phyloP scores from a whole-genome alignment of 2,113 vertebrate genomes.

The Theristicus caerulescens region DNA sequence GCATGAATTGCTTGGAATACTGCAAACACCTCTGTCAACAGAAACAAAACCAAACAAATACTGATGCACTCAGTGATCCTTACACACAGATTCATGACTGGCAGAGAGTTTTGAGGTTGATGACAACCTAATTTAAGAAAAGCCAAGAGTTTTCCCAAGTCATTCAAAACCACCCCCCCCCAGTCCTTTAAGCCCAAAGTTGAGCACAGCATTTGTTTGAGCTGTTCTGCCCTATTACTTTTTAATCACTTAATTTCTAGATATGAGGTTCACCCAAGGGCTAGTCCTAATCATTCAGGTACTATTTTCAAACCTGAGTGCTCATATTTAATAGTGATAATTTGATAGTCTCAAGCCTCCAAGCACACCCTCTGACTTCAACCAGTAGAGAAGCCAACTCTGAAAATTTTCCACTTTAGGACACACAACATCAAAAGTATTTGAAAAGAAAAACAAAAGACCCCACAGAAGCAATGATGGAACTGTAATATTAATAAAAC shows the following conservation, averaged over 20 bases:
- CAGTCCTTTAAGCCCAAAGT: background rate
- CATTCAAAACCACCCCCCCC: background rate
- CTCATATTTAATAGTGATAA: background rate
- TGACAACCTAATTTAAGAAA: background rate
- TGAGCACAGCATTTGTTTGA: background rate
- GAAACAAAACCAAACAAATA: background rate
- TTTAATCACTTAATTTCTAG: background rate
- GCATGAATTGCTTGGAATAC: constrained; percentile 93
- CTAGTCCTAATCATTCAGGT: background rate
- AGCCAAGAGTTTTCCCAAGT: background rate
- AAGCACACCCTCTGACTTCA: background rate
- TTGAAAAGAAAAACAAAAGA: background rate
- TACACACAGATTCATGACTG: background rate
- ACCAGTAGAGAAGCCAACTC: background rate
- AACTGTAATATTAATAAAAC: background rate
- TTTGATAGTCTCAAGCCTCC: background rate
- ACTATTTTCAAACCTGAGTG: background rate
- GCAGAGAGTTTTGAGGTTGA: background rate
- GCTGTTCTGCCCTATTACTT: background rate
- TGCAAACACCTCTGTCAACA: constrained; percentile 88
- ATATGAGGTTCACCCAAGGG: background rate
- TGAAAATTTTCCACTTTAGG: background rate
- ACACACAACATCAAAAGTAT: background rate
- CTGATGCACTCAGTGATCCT: background rate
- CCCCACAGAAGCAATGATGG: background rate